Percentiles rank a stretch among this genome's conserved stretches.
phyloP scores from a whole-genome alignment of 2,888 invertebrate species.

The Dioctria rufipes region DNA sequence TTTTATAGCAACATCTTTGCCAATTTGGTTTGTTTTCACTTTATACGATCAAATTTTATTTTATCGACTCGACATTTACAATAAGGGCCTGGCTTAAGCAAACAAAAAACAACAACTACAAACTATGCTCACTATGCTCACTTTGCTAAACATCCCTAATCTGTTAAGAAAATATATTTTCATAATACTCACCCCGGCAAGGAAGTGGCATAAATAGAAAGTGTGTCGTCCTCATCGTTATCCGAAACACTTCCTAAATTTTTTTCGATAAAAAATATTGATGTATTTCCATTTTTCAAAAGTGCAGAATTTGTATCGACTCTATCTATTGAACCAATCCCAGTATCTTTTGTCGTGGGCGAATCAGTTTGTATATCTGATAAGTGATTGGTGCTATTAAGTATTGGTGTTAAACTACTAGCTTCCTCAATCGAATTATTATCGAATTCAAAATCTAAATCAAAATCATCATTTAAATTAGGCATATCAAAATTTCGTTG shows the following conservation, averaged over 20 bases:
- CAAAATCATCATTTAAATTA: background rate
- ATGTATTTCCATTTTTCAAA: background rate
- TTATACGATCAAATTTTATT: too few species aligned
- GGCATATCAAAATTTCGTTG: background rate
- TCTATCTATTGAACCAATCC: background rate
- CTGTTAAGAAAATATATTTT: too few species aligned
- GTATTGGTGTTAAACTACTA: background rate
- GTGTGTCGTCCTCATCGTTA: constrained; percentile 16
- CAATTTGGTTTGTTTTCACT: too few species aligned
- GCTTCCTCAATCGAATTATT: background rate
- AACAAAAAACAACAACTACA: too few species aligned
- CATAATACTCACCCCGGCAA: background rate
- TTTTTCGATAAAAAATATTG: constrained; percentile 12
- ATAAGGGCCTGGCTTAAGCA: too few species aligned
- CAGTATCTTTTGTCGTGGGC: constrained; percentile 22
- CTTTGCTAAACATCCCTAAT: too few species aligned
- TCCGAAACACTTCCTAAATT: background rate
- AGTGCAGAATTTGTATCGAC: background rate
- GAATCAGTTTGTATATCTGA: background rate
- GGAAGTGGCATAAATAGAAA: constrained; percentile 32
- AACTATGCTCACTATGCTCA: too few species aligned
- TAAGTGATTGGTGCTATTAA: background rate
- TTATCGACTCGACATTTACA: too few species aligned
- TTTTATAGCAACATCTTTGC: too few species aligned
- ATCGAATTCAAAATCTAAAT: constrained; percentile 15